A percentile compares a stretch with the other conserved stretches of the same genome.
These are phyloP conservation scores for Chelidonichthys spinosus DNA, from an alignment of 2,797 vertebrate genomes.

Conservation along the genomic window DNA sequence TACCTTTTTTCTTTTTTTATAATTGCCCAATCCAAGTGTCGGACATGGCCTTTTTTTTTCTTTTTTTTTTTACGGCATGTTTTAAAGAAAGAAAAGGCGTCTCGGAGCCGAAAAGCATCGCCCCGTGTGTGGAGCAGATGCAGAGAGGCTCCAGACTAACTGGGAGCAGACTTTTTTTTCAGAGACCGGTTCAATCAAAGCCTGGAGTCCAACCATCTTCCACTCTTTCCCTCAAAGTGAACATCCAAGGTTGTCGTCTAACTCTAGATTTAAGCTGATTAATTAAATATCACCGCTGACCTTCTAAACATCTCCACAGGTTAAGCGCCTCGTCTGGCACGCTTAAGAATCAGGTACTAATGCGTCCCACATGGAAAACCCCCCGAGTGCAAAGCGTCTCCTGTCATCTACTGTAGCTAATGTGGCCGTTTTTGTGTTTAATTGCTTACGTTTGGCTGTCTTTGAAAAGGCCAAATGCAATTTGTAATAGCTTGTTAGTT, in stretches of 20 bases:
- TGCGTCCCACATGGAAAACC: conserved; percentile 72
- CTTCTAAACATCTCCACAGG: conserved; percentile 43
- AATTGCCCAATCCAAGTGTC: conserved; percentile 81
- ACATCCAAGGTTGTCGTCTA: not conserved
- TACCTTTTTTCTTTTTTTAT: conserved; percentile 38
- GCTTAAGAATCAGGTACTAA: conserved; percentile 57
- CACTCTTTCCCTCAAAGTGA: not conserved
- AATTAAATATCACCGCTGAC: conserved; percentile 18
- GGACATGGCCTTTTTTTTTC: conserved; percentile 60
- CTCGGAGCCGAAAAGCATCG: conserved; percentile 51
- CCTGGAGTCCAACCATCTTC: conserved; percentile 18
- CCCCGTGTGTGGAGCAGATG: conserved; percentile 83
- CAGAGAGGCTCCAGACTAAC: conserved; percentile 79
- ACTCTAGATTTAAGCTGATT: conserved; percentile 7
- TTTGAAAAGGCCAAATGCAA: conserved; percentile 67
- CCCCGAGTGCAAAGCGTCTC: conserved; percentile 57
- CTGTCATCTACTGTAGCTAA: conserved; percentile 68
- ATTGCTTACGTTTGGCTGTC: conserved; percentile 65
- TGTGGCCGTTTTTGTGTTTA: conserved; percentile 64
- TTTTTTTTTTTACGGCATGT: conserved; percentile 70
- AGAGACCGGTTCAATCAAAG: conserved; percentile 54
- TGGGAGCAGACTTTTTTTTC: conserved; percentile 71
- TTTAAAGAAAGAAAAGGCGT: conserved; percentile 62
- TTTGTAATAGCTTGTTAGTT: conserved; percentile 74
- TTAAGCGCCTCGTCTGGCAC: conserved; percentile 59